Evolutionary conservation across 2,113 vertebrate genomes (phyloP).

Genomic region (Thryonomys swinderianus): DNA sequence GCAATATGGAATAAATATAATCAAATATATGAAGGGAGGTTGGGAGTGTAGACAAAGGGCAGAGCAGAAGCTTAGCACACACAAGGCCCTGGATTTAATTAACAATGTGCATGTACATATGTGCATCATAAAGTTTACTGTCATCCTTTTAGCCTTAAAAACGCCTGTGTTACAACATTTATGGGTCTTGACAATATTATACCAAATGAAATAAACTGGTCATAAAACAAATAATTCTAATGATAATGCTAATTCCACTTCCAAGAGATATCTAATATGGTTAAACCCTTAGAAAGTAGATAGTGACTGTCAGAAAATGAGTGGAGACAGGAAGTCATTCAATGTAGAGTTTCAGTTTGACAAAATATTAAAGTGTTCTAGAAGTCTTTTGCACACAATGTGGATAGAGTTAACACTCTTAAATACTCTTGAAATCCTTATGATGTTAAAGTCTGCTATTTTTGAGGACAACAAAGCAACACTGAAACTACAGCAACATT

Average conservation of each 20-base stretch:
- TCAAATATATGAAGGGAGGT: neutral
- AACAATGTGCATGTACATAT: neutral
- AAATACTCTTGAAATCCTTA: neutral
- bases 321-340: neutral
- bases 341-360: neutral
- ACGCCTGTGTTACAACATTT: neutral
- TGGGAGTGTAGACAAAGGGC: neutral
- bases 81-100: neutral
- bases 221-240: neutral
- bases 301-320: neutral
- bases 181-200: neutral
- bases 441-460: neutral
- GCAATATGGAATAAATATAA: neutral
- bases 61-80: neutral
- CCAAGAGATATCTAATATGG: neutral
- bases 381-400: neutral
- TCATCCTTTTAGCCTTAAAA: neutral
- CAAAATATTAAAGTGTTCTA: neutral
- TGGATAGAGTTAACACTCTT: neutral
- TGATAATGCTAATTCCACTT: neutral
- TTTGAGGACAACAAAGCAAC: neutral
- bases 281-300: neutral
- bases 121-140: neutral
- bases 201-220: neutral
- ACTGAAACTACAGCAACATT: too few relatives aligned